Base-by-base conservation (phyloP, 2,113 vertebrate genomes). In the Anthoscopus minutus region DNA sequence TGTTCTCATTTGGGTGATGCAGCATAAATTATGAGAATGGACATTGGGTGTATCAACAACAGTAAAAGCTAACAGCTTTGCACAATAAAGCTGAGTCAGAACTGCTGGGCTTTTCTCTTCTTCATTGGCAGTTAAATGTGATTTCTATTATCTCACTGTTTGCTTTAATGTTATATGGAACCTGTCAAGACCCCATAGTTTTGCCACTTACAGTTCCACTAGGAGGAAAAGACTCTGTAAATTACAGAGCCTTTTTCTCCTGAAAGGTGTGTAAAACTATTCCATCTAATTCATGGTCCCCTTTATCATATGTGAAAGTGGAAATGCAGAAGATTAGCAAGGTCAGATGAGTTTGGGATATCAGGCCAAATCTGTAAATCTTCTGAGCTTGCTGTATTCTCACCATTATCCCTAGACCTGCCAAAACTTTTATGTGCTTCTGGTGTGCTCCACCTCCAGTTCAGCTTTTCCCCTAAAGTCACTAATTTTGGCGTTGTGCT, bases 81-180 rank as follows among this genome's bases (percentile, higher is more conserved):
- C 23, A 12, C 37, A 78, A 86, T 89, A 94, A 96, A 91, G 67
- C 71, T 88, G 89, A 92, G 93, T 88, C 92, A 94, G 92, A 95
- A 89, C 81, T 92, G 61, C 85, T 82, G 77, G 89, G 82, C 83
- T 93, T 93, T 94, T 93, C 74, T 92, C 81, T 82, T 93, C 90
- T 95, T 95, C 92, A 89, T 81, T 95, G 92, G 87, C 93, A 95
- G 93, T 96, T 95, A 96, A 97, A 94, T 93, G 94, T 77, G 86
- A 92, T 92, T 97, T 94, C 93, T 95, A 90, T 96, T 96, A 96
- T 96, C 93, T 96, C 88, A 81, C 69, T 93, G 76, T 96, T 97
- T 94, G 92, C 95, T 93, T 95, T 96, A 91, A 95, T 95, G 89
- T 96, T 96, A 94, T 96, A 95, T 94, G 94, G 96, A 81, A 94